These are phyloP conservation scores for Oryctes rhinoceros DNA, from an alignment of 1,140 invertebrate species.

Conservation along the genomic window DNA sequence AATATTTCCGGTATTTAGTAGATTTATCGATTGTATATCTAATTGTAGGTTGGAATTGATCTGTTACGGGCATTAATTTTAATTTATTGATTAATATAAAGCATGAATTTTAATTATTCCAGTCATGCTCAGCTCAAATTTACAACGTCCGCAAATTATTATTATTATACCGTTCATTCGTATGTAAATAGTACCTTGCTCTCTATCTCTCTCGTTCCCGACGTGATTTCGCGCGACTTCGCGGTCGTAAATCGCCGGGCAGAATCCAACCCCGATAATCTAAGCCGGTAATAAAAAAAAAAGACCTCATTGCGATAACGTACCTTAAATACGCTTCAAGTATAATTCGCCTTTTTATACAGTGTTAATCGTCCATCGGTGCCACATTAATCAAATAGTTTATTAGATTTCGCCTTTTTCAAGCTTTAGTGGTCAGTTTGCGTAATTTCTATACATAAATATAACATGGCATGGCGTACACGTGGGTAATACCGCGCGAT, in stretches of 20 bases:
- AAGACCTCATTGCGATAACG: background rate
- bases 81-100: background rate
- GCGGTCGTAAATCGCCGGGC: background rate
- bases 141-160: conserved; percentile 13
- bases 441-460: background rate
- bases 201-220: background rate
- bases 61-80: too few species aligned
- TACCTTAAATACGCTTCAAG: background rate
- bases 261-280: background rate
- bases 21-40: too few species aligned
- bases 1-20: too few species aligned
- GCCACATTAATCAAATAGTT: conserved; percentile 15
- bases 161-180: too few species aligned
- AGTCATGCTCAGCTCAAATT: background rate
- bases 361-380: conserved; percentile 5
- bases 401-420: conserved; percentile 14
- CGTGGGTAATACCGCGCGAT: background rate
- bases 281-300: conserved; percentile 1
- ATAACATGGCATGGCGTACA: background rate
- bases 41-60: too few species aligned
- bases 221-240: background rate
- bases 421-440: background rate
- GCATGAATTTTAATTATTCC: background rate
- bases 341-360: background rate
- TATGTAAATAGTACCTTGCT: background rate